Evolutionary conservation across 2,113 vertebrate species (phyloP), one percentile per base, ranked within the genome.

Genomic region (Pseudonaja textilis): DNA sequence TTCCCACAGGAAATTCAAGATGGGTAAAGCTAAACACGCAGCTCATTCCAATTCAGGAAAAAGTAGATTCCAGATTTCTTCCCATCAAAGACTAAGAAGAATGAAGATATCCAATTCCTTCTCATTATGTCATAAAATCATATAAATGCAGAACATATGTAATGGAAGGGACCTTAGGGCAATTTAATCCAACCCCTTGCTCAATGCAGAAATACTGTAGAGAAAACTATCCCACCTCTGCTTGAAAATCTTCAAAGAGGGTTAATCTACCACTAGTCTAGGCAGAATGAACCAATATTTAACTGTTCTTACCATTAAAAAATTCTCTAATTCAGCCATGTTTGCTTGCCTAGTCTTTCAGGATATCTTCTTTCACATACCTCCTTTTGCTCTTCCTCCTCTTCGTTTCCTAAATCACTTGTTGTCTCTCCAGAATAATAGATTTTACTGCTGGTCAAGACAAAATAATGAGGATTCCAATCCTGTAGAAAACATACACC

Each of bases 391-490:
- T 99, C 99, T 95, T 99, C 99, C 89, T 99, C 99, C 18, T 99
- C 99, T 88, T 99, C 99, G 0, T 99, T 99, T 92, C 98, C 98
- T 95, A 98, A 98, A 97, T 99, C 98, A 92, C 94, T 98, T 42
- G 98, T 98, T 26, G 98, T 99, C 96, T 99, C 99, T 85, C 99
- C 99, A 1, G 99, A 99, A 96, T 99, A 99, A 96, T 99, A 99
- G 96, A 99, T 99, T 96, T 99, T 99, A 96, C 97, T 99, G 98
- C 98, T 99, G 93, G 99, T 99, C 97, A 99, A 97, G 94, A 99
- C 99, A 47, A 99, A 99, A 97, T 99, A 99, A 97, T 99, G 99
- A 0, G 99, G 98, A 94, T 99, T 99, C 99, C 99, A 99, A 92
- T 99, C 99, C 99, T 99, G 95, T 29, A 95, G 93, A 50, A 50